Percentiles rank a stretch among this genome's conserved stretches.
These are phyloP conservation scores for Petroica traversi DNA, from an alignment of 2,113 vertebrate genomes.

Conservation along the genomic window DNA sequence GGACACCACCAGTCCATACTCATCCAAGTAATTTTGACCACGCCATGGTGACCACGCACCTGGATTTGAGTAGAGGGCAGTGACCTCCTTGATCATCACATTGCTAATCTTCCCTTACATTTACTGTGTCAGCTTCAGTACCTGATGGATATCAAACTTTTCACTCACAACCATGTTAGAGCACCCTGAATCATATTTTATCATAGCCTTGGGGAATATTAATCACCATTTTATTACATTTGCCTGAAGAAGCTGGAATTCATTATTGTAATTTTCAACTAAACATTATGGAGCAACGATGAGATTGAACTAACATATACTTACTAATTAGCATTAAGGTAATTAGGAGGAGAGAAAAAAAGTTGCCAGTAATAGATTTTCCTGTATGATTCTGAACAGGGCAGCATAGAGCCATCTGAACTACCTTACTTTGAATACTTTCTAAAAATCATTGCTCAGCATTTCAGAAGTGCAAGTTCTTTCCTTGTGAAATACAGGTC, in stretches of 20 bases:
- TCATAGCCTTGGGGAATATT: background rate
- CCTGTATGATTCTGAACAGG: background rate
- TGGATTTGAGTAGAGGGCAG: background rate
- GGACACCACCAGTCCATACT: background rate
- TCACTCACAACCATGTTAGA: background rate
- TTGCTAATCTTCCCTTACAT: background rate
- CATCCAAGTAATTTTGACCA: background rate
- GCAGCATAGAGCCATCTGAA: background rate
- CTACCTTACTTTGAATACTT: background rate
- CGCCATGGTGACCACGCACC: background rate
- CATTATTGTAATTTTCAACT: background rate
- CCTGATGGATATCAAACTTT: background rate
- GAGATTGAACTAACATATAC: conserved; percentile 13
- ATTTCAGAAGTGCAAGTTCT: background rate
- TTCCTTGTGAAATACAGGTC: background rate
- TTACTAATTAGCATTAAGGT: conserved; percentile 28
- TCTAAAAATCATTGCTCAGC: background rate
- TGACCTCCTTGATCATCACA: background rate
- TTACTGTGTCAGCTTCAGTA: background rate
- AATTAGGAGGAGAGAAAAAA: background rate
- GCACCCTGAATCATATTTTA: background rate
- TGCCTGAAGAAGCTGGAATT: background rate
- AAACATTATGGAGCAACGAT: background rate
- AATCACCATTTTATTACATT: conserved; percentile 45
- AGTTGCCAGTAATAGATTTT: background rate